phyloP scores from a whole-genome alignment of 2,113 vertebrate species.

The Emydura subglobosa region DNA sequence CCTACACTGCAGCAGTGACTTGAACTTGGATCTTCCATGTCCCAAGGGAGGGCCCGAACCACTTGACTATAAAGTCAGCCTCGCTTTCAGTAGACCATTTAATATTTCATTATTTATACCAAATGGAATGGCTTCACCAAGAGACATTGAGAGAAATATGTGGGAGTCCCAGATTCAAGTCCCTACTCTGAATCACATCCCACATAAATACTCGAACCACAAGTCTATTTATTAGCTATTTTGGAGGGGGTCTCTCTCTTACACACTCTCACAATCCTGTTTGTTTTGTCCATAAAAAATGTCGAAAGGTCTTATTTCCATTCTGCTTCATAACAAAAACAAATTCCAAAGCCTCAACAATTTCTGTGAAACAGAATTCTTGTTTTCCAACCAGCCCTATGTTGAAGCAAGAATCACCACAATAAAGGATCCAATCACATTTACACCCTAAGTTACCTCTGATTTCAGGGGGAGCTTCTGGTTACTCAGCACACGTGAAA shows the following conservation, averaged over 20 bases:
- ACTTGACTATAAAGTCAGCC: not conserved
- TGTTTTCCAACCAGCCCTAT: not conserved
- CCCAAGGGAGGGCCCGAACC: not conserved
- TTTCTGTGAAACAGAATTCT: not conserved
- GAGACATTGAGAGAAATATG: not conserved
- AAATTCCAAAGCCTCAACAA: not conserved
- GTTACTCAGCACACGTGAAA: not conserved
- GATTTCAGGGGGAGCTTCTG: not conserved
- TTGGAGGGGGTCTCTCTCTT: not conserved
- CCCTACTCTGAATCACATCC: not conserved
- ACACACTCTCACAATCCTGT: not conserved
- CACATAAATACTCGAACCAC: not conserved
- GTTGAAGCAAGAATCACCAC: not conserved
- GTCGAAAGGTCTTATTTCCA: not conserved
- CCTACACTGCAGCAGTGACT: not conserved
- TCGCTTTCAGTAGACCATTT: not conserved
- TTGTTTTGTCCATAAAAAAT: not conserved
- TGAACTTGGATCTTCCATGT: not conserved
- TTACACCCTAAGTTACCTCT: accelerated
- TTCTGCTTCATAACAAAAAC: not conserved
- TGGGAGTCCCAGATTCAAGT: not conserved
- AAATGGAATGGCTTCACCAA: not conserved
- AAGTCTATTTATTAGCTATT: not conserved
- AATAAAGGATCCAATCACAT: not conserved
- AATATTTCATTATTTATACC: not conserved